Conservation (phyloP, 2,113 vertebrate genomes). For the Bubo scandiacus region DNA sequence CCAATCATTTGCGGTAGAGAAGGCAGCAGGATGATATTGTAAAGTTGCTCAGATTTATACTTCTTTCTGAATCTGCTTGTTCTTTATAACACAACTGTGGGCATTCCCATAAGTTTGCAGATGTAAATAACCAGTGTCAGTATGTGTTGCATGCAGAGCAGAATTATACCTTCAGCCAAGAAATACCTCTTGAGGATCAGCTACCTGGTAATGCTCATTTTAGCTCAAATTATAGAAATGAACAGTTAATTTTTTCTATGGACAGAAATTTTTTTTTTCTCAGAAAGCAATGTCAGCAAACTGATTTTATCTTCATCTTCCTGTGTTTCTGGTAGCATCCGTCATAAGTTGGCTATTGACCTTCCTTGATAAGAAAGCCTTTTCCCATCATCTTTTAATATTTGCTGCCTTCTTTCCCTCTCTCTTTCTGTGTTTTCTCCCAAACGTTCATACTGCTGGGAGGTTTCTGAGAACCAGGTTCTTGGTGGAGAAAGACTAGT, state of each 20-base stretch:
- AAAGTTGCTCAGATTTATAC: not conserved
- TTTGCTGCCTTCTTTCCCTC: not conserved
- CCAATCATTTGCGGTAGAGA: not conserved
- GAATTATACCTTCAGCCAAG: not conserved
- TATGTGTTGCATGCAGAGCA: not conserved
- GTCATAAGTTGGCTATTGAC: not conserved
- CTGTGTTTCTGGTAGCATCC: not conserved
- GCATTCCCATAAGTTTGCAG: not conserved
- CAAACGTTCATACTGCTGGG: not conserved
- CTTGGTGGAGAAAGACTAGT: not conserved
- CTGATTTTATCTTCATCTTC: not conserved
- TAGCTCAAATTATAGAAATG: not conserved
- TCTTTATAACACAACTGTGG: not conserved
- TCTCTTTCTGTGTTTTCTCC: not conserved
- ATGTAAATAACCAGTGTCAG: not conserved
- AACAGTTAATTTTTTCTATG: not conserved
- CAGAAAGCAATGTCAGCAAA: not conserved
- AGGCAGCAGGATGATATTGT: not conserved
- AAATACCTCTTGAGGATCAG: not conserved
- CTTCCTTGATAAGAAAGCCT: not conserved
- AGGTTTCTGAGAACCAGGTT: not conserved
- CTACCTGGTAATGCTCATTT: not conserved
- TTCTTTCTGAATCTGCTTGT: not conserved
- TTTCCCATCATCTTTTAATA: not conserved
- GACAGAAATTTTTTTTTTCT: not conserved